These are phyloP conservation scores for Cladopsammia gracilis DNA, from an alignment of 64 coral and sea anemone species.

Conservation along the genomic window DNA sequence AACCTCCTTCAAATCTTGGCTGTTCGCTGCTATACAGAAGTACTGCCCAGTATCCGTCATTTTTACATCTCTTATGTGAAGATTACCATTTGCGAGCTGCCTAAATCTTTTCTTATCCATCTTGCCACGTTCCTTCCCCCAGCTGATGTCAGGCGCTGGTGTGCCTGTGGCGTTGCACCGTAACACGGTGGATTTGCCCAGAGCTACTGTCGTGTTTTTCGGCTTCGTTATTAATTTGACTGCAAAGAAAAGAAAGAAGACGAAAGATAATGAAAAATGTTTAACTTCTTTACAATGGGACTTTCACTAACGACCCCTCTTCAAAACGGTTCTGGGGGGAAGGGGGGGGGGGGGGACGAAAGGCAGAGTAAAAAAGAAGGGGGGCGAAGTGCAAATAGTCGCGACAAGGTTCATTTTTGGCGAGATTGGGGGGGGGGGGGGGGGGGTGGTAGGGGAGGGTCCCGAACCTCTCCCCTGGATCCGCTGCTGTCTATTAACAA, in stretches of 20 bases:
- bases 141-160: background rate
- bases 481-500: background rate
- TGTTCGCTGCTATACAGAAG: background rate
- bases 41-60: slow-evolving; percentile 18
- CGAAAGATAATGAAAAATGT: too few species aligned
- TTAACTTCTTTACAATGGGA: too few species aligned
- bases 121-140: background rate
- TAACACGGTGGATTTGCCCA: background rate
- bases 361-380: too few species aligned
- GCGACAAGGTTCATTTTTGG: too few species aligned
- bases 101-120: background rate
- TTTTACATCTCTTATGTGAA: background rate
- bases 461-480: too few species aligned
- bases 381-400: too few species aligned
- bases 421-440: too few species aligned
- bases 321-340: too few species aligned
- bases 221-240: slow-evolving; percentile 25
- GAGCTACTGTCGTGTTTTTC: background rate
- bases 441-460: too few species aligned
- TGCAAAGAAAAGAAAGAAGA: background rate
- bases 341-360: too few species aligned
- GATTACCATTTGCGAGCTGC: background rate
- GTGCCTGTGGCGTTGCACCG: background rate
- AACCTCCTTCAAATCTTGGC: background rate
- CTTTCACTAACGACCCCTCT: too few species aligned